Evolutionary conservation across 2,888 invertebrate species (phyloP).

Genomic region (Pachydiplax longipennis): DNA sequence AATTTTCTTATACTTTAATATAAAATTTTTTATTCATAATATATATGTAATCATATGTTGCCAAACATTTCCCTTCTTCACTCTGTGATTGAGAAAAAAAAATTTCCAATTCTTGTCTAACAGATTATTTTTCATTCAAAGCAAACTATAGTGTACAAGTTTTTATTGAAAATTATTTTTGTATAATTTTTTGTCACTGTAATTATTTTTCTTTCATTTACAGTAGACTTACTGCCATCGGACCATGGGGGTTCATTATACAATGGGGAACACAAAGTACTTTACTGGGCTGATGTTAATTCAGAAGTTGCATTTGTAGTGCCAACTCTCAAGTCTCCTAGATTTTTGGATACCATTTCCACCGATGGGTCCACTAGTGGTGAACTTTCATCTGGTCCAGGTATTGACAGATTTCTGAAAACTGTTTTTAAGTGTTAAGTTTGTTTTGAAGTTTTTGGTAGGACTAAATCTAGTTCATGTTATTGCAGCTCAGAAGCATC

Average conservation of each 20-base stretch:
- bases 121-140: too few species aligned
- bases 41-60: too few species aligned
- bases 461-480: too few species aligned
- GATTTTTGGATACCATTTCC: constrained; percentile 29
- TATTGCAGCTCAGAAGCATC: too few species aligned
- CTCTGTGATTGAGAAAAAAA: too few species aligned
- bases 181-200: not conserved
- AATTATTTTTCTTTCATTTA: not conserved
- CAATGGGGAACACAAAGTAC: constrained; percentile 83
- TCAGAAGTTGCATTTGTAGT: constrained; percentile 96
- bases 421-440: too few species aligned
- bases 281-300: constrained; percentile 95
- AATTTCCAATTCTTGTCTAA: too few species aligned
- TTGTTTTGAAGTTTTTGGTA: too few species aligned
- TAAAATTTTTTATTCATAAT: too few species aligned
- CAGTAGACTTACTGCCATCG: not conserved
- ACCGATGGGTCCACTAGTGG: constrained; percentile 35
- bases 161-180: not conserved
- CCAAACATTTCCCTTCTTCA: too few species aligned
- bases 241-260: constrained; percentile 74
- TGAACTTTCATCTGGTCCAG: constrained; percentile 41
- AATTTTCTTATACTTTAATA: too few species aligned
- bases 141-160: not conserved
- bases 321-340: constrained; percentile 64
- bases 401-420: not conserved